A percentile compares a stretch with the other conserved stretches of the same genome.
Conservation (phyloP, 1,140 invertebrate species). For the Idris sp. region DNA sequence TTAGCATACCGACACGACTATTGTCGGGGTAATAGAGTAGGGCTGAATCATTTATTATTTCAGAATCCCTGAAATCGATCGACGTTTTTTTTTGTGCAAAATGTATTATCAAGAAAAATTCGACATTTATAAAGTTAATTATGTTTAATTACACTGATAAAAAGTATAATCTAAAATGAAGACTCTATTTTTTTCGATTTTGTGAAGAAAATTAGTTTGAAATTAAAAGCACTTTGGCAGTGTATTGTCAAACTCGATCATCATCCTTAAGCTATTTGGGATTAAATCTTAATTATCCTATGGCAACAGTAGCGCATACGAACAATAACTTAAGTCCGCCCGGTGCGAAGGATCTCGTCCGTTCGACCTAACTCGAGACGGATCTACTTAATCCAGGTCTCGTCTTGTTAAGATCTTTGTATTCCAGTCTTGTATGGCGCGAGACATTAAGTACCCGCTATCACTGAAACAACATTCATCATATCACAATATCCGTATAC, state of each 20-base stretch:
- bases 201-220: conserved; percentile 11
- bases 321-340: conserved; percentile 73
- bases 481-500: conserved; percentile 63
- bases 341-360: conserved; percentile 68
- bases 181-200: too few species aligned
- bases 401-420: conserved; percentile 71
- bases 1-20: conserved; percentile 76
- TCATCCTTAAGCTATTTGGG: conserved; percentile 71
- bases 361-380: conserved; percentile 70
- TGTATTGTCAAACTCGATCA: conserved; percentile 66
- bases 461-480: conserved; percentile 64
- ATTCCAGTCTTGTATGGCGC: conserved; percentile 59
- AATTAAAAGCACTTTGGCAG: conserved; percentile 28
- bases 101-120: too few species aligned
- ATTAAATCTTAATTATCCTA: conserved; percentile 76
- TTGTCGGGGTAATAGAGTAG: conserved; percentile 71
- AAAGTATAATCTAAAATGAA: too few species aligned
- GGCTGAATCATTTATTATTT: conserved; percentile 74
- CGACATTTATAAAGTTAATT: too few species aligned
- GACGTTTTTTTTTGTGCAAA: too few species aligned
- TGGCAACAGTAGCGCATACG: conserved; percentile 72
- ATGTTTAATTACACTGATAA: too few species aligned
- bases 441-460: conserved; percentile 61
- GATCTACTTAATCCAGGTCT: conserved; percentile 73
- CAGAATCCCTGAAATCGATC: conserved; percentile 55